Conservation (phyloP, 1,140 invertebrate species). For the Vollenhovia emeryi region DNA sequence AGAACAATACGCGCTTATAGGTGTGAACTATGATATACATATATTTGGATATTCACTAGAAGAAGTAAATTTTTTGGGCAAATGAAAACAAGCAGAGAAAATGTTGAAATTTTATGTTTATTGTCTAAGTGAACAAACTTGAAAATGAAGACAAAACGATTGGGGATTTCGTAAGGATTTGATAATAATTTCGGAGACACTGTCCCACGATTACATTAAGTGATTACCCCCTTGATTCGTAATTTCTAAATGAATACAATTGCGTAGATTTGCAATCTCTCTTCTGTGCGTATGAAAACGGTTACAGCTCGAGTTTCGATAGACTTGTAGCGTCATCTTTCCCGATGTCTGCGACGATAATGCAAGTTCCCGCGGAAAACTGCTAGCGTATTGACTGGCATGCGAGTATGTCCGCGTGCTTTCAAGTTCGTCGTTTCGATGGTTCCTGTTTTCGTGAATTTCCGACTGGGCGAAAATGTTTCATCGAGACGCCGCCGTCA, state of each 20-base stretch:
- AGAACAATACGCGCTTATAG: too few species aligned
- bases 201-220: too few species aligned
- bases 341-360: not conserved
- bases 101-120: too few species aligned
- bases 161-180: too few species aligned
- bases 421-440: constrained; percentile 51
- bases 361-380: not conserved
- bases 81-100: too few species aligned
- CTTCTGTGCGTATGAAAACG: not conserved
- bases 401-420: not conserved
- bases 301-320: not conserved
- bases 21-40: too few species aligned
- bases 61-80: too few species aligned
- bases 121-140: too few species aligned
- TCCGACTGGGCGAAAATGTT: constrained; percentile 51
- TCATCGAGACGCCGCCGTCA: constrained; percentile 45
- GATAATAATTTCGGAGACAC: too few species aligned
- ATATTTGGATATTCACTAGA: too few species aligned
- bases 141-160: too few species aligned
- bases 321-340: not conserved
- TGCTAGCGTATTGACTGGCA: not conserved
- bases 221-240: too few species aligned
- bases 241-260: not conserved
- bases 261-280: not conserved
- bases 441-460: constrained; percentile 52